Evolutionary conservation across 2,888 invertebrate genomes (phyloP).

Genomic region (Torymus texanus): DNA sequence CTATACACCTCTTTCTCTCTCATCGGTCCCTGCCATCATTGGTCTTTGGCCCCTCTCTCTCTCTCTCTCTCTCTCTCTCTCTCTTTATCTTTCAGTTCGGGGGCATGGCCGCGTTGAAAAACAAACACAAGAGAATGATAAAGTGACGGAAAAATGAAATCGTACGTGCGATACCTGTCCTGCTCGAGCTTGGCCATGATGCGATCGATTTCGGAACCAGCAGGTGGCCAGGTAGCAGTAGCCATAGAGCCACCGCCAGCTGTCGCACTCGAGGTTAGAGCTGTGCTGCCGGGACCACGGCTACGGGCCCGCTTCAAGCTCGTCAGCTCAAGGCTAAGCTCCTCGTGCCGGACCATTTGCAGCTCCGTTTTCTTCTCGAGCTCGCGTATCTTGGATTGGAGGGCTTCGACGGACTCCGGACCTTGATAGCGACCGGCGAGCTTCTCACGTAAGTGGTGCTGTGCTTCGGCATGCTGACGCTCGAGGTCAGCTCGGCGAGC

Average conservation of each 20-base stretch:
- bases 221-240: constrained; percentile 76
- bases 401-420: constrained; percentile 82
- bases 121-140: too few relatives aligned
- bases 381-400: constrained; percentile 90
- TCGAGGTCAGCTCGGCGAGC: constrained; percentile 86
- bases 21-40: too few relatives aligned
- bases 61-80: too few relatives aligned
- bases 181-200: constrained; percentile 97
- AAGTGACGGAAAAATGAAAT: neutral
- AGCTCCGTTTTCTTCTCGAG: constrained; percentile 91
- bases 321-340: constrained; percentile 91
- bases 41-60: too few relatives aligned
- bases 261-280: neutral
- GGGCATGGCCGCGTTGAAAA: too few relatives aligned
- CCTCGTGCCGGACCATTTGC: constrained; percentile 86
- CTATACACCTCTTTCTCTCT: too few relatives aligned
- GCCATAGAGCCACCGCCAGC: constrained; percentile 66
- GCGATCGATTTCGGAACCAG: constrained; percentile 89
- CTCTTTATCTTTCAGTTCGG: too few relatives aligned
- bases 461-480: constrained; percentile 86
- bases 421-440: constrained; percentile 78
- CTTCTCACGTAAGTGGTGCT: constrained; percentile 81
- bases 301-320: constrained; percentile 80
- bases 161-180: constrained; percentile 70
- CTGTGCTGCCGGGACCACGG: constrained; percentile 45